These are phyloP conservation scores for Botrylloides violaceus DNA, from an alignment of 23 tunicate species.

Conservation along the genomic window DNA sequence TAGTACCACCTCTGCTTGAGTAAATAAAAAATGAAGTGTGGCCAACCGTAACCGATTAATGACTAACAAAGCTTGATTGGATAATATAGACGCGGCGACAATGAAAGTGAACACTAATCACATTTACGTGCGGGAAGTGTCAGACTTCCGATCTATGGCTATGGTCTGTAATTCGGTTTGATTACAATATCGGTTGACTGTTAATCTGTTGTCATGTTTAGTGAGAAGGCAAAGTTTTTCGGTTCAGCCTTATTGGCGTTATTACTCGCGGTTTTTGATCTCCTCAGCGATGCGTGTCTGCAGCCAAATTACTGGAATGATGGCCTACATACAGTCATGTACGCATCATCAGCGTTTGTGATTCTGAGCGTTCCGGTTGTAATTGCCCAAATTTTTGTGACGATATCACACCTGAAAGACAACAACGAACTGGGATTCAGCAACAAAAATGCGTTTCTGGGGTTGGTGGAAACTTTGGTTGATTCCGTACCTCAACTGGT, in stretches of 20 bases:
- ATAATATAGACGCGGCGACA: too few species aligned
- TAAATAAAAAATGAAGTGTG: too few species aligned
- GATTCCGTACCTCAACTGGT: conserved; percentile 11
- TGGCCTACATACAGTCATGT: neutral
- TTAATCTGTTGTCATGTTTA: too few species aligned
- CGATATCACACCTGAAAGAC: neutral
- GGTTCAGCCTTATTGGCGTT: neutral
- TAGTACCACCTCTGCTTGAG: too few species aligned
- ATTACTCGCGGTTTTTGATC: neutral
- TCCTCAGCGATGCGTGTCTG: neutral
- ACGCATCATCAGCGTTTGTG: conserved; percentile 3
- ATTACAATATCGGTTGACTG: too few species aligned
- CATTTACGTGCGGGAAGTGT: too few species aligned
- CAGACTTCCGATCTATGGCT: too few species aligned
- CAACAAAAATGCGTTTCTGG: conserved; percentile 6
- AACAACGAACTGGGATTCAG: neutral
- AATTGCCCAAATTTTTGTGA: neutral
- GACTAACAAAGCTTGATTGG: too few species aligned
- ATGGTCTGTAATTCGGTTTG: too few species aligned
- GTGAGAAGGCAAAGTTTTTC: neutral
- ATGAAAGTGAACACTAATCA: too few species aligned
- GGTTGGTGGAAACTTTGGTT: neutral
- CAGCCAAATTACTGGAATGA: neutral
- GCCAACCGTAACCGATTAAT: too few species aligned
- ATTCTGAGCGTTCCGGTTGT: neutral